Conservation (phyloP, 2,888 invertebrate species). For the Lasioglossum villosulum region DNA sequence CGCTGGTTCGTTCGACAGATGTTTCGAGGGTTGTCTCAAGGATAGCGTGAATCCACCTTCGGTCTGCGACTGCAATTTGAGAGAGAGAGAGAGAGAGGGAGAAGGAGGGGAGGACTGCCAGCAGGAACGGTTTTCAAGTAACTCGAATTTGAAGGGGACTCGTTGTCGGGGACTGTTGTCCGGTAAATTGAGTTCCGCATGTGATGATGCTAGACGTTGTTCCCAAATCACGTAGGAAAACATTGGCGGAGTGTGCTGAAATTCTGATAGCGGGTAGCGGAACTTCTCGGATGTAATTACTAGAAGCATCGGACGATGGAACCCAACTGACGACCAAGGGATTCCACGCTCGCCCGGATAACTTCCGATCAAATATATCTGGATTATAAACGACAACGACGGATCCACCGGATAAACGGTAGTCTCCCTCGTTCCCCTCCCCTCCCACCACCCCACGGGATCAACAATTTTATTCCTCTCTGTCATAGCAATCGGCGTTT, state of each 20-base stretch:
- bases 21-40: neutral
- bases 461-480: neutral
- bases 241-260: neutral
- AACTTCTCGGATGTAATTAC: slow-evolving; percentile 18
- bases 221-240: slow-evolving; percentile 13
- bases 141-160: slow-evolving; percentile 8
- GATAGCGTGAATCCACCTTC: neutral
- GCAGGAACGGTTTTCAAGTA: slow-evolving; percentile 4
- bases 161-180: slow-evolving; percentile 7
- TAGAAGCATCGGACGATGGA: neutral
- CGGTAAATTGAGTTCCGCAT: slow-evolving; percentile 16
- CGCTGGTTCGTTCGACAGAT: neutral
- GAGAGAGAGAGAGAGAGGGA: neutral
- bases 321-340: neutral
- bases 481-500: neutral
- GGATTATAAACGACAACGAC: slow-evolving; percentile 8
- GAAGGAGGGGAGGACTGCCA: neutral
- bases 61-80: neutral
- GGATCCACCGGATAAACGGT: slow-evolving; percentile 8
- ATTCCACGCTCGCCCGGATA: neutral
- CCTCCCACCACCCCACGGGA: neutral
- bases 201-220: slow-evolving; percentile 22
- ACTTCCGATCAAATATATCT: neutral
- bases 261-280: slow-evolving; percentile 9
- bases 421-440: neutral